Conservation (phyloP, 2,888 invertebrate genomes). For the Heliconius cydno region DNA sequence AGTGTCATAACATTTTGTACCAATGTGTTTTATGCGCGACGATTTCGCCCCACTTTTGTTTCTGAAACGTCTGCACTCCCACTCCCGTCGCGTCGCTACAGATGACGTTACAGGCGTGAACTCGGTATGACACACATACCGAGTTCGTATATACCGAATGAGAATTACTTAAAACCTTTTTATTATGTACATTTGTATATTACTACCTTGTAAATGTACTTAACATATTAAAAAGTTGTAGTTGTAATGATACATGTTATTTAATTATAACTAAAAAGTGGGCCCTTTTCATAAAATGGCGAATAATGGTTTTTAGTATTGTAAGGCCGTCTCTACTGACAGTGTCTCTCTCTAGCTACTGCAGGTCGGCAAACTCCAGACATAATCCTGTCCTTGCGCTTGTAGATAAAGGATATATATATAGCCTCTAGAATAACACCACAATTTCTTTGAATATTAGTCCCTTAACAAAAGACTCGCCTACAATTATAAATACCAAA, state of each 20-base stretch:
- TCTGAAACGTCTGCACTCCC: constrained; percentile 10
- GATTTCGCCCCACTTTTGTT: constrained; percentile 43
- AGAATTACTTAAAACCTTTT: background rate
- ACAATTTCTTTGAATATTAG: background rate
- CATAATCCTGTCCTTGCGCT: too few species aligned
- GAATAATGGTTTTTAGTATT: too few species aligned
- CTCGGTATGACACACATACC: constrained; percentile 3
- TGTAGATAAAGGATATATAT: too few species aligned
- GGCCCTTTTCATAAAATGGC: too few species aligned
- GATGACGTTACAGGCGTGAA: constrained; percentile 1
- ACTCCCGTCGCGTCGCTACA: background rate
- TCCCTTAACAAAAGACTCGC: too few species aligned
- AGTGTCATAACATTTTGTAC: constrained; percentile 47
- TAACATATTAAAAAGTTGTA: too few species aligned
- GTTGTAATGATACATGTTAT: too few species aligned
- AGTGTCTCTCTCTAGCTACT: too few species aligned
- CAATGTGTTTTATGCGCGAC: constrained; percentile 46
- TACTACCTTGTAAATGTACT: too few species aligned
- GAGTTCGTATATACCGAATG: background rate
- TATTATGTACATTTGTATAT: background rate
- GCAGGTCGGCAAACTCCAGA: too few species aligned
- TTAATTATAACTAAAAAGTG: too few species aligned
- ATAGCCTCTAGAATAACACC: background rate
- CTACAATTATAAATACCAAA: constrained; percentile 9
- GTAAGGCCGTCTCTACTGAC: too few species aligned